phyloP scores from a whole-genome alignment of 2,888 invertebrate species.

The Fragum fragum region DNA sequence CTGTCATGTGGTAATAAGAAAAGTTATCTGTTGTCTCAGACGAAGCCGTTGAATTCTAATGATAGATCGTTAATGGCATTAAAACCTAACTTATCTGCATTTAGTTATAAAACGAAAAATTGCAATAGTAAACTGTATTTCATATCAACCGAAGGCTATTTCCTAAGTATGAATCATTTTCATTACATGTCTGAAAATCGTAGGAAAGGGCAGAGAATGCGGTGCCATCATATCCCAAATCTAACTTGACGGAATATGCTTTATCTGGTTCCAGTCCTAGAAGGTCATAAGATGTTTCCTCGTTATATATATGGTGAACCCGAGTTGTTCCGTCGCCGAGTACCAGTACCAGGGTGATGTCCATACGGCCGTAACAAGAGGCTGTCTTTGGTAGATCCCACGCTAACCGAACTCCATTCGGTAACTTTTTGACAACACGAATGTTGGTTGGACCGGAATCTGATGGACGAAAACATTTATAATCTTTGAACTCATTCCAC shows the following conservation, averaged over 20 bases:
- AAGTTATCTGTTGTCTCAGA: too few species aligned
- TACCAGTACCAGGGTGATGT: constrained; percentile 22
- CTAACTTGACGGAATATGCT: constrained; percentile 45
- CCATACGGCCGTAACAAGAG: constrained; percentile 51
- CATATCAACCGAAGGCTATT: too few species aligned
- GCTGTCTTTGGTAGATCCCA: constrained; percentile 46
- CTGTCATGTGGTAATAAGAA: too few species aligned
- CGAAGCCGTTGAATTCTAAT: too few species aligned
- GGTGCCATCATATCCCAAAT: constrained; percentile 38
- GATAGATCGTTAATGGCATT: too few species aligned
- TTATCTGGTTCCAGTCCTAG: constrained; percentile 51
- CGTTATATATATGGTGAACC: constrained; percentile 34
- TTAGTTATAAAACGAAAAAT: too few species aligned
- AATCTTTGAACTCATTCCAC: not conserved
- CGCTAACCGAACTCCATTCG: constrained; percentile 32
- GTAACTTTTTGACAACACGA: not conserved
- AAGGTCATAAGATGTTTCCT: constrained; percentile 44
- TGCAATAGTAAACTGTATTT: too few species aligned
- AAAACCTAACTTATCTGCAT: too few species aligned
- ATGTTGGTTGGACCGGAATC: constrained; percentile 39
- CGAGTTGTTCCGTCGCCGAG: constrained; percentile 20
- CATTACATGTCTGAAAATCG: constrained; percentile 50
- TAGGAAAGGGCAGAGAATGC: constrained; percentile 41
- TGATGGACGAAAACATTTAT: not conserved
- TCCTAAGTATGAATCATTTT: too few species aligned